Base-by-base conservation (phyloP, 2,113 vertebrate genomes). In the Isichthys henryi region DNA sequence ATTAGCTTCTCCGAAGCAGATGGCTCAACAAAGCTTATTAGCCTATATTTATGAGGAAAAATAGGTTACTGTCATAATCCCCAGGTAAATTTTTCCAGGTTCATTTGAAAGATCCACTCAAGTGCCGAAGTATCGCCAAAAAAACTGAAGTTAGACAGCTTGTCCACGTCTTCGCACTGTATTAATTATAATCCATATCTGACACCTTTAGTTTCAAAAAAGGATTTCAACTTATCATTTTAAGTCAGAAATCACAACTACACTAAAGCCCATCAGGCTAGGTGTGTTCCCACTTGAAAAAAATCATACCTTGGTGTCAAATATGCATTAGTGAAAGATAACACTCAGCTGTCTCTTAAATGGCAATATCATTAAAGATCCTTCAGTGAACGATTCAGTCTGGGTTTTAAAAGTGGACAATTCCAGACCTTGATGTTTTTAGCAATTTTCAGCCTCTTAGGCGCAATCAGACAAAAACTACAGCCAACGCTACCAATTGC, bases 1-100 rank as follows among this genome's bases (percentile, higher is more conserved):
- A 90, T 88, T 88, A 90, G 89, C 86, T 84, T 58, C 89, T 88
- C 66, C 19, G 80, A 88, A 90, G 21, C 89, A 90, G 89, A 90
- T 90, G 89, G 89, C 89, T 58, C 89, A 52, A 83, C 39, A 83
- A 89, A 50, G 80, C 89, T 88, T 90, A 88, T 88, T 82, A 90
- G 86, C 86, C 43, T 53, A 90, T 70, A 90, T 88, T 70, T 88
- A 90, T 88, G 87, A 80, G 86, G 31, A 84, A 88, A 88, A 88
- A 83, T 80, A 88, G 49, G 50, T 88, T 83, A 62, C 66, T 90
- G 49, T 83, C 46, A 83, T 88, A 49, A 52, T 90, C 86, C 46
- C 66, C 48, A 52, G 45, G 48, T 89, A 49, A 87, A 35, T 90
- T 83, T 89, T 77, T 62, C 23, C n/a, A 49, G 77, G 74, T 39